A percentile compares a stretch with the other conserved stretches of the same genome.
phyloP scores from a whole-genome alignment of 2,113 vertebrate species.

The Pseudorectes ferrugineus region DNA sequence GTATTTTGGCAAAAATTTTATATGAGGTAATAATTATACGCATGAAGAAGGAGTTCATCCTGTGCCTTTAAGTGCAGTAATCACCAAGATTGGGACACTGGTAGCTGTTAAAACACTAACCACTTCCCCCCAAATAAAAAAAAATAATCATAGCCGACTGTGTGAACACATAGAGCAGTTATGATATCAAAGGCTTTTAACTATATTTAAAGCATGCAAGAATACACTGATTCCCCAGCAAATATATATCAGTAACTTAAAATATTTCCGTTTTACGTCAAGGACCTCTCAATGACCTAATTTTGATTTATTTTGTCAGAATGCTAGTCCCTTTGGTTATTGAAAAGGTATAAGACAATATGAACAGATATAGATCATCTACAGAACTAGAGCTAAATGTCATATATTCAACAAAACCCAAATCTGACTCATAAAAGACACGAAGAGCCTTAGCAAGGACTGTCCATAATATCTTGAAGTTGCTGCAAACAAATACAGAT shows the following conservation, averaged over 20 bases:
- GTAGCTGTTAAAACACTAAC: not conserved
- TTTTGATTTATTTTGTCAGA: not conserved
- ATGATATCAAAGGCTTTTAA: not conserved
- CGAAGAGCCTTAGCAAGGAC: not conserved
- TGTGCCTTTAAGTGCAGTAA: not conserved
- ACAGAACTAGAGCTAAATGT: not conserved
- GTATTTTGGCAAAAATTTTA: not conserved
- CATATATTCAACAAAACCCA: not conserved
- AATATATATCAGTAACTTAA: not conserved
- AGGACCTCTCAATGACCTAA: not conserved
- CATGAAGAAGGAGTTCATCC: not conserved
- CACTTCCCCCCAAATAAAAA: accelerated
- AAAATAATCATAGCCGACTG: accelerated
- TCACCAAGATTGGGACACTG: not conserved
- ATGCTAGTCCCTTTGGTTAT: not conserved
- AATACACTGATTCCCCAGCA: not conserved
- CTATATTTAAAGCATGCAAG: not conserved
- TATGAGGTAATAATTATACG: accelerated
- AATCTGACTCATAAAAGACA: not conserved
- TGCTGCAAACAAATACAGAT: not conserved
- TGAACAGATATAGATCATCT: not conserved
- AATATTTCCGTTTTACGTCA: not conserved
- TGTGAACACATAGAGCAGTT: not conserved
- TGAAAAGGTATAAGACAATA: accelerated
- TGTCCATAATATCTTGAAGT: not conserved